Percentiles rank a stretch among this genome's conserved stretches.
These are phyloP conservation scores for Apamea sordens DNA, from an alignment of 2,888 invertebrate species.

Conservation along the genomic window DNA sequence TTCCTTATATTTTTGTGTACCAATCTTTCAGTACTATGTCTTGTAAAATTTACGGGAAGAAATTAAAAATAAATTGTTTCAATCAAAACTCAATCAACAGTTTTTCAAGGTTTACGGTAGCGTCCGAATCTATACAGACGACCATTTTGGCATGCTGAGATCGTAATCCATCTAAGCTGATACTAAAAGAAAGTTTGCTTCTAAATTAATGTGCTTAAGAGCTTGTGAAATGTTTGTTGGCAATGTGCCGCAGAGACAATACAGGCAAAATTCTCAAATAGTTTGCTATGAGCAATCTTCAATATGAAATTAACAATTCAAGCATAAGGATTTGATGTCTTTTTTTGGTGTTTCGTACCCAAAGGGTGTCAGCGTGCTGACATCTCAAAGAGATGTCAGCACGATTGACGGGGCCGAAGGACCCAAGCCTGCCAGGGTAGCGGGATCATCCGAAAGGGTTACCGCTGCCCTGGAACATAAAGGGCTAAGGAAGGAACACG, in stretches of 20 bases:
- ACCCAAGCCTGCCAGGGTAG: too few relatives aligned
- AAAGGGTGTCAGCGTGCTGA: background rate
- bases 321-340: background rate
- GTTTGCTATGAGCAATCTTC: background rate
- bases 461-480: too few relatives aligned
- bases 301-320: background rate
- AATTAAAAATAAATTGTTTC: background rate
- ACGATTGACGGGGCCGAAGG: too few relatives aligned
- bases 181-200: constrained; percentile 10
- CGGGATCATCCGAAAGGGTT: too few relatives aligned
- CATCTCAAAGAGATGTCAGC: too few relatives aligned
- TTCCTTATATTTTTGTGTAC: background rate
- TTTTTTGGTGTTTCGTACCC: background rate
- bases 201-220: background rate
- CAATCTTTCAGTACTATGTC: background rate
- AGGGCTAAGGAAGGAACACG: too few relatives aligned
- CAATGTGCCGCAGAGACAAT: background rate
- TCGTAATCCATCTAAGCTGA: constrained; percentile 2
- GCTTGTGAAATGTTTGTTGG: background rate
- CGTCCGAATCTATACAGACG: background rate
- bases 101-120: background rate
- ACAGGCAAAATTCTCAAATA: background rate
- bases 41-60: background rate
- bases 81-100: background rate
- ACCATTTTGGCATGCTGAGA: background rate